Evolutionary conservation across 2,113 vertebrate genomes (phyloP), one percentile per base, ranked within the genome.

Genomic region (Scalopus aquaticus): DNA sequence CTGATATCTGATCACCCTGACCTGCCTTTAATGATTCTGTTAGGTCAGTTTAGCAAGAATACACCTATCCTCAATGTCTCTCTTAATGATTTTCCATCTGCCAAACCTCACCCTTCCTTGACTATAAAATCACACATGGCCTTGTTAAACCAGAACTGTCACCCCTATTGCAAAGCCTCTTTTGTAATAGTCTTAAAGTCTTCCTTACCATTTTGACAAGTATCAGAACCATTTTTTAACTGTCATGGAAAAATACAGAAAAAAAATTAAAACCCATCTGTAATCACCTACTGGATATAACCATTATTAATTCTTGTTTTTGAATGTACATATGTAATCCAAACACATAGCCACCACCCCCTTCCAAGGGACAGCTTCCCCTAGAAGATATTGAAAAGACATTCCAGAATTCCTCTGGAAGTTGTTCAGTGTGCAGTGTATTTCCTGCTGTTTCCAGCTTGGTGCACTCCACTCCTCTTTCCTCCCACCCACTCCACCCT

Each of bases 21-120:
- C 28, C 87, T 77, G 35, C 28, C 73, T 76, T 76, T 70, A 90
- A 24, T 77, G 42, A 70, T 84, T 58, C 58, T 30, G 7, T 84
- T 58, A 30, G 30, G 39, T 88, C 60, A 88, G 44, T 77, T 83
- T 44, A 88, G 56, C 78, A 80, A 95, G 54, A 86, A 74, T 54
- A 37, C 16, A 28, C n/a, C 76, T 60, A 30, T n/a, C 5, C 37
- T 65, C 54, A 51, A 49, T 20, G 42, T 76, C 24, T 15, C 5
- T 93, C 42, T 80, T 44, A 58, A 9, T 62, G 28, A 81, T 65
- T 88, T 90, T 82, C 90, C 46, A 91, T 56, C 67, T 44, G 84
- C 26, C 9, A 8, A 32, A 20, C 20, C n/a, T 22, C 17, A 58
- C 42, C 54, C 32, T 85, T 62, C 60, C 42, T 56, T 32, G 37